Base-by-base conservation (phyloP, 2,888 invertebrate genomes). In the Calameuta pallipes region DNA sequence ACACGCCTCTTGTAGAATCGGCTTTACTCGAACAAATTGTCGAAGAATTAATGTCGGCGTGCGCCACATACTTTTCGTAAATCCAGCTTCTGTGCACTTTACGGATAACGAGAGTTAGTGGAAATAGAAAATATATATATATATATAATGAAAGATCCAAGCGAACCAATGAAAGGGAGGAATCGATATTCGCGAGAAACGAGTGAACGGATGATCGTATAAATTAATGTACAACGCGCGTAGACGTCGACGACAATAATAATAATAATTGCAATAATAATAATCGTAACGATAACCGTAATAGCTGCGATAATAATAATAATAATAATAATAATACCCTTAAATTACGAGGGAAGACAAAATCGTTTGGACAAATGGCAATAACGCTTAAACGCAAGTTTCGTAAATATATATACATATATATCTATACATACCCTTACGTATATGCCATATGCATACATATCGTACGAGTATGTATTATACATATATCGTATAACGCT, bases 271-370 rank as follows among this genome's bases (percentile, higher is more conserved):
- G 23, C 9, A 23, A 56, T 56, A 23, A 56, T 56, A 23, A 41
- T 41, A 41, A 41, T 41, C 41, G 41, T 41, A 41, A 15, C 41
- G 15, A 41, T 41, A 41, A 41, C 41, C 41, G 6, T 23, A 41
- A 41, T 41, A 41, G 15, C 41, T 15, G 41, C 41, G 70, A 70
- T 37, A 12, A 36, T 12, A 36, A 36, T 36, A 34, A 34, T 9
- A 34, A 34, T 34, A n/a, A 74, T 31, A n/a, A 36, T 34, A 74
- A 74, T 74, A 34, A 74, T 35, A 74, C 35, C 36, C 74, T 74
- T 33, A 30, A 74, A 23, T 76, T 76, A 81, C 79, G 33, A 34
- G 75, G 78, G 77, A 80, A 81, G 78, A 82, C 81, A 69, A 82
- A 74, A 75, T 76, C 41, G 69, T 79, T 80, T 78, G 41, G 78